Conservation (phyloP, 2,113 vertebrate genomes). For the Probosciger aterrimus region DNA sequence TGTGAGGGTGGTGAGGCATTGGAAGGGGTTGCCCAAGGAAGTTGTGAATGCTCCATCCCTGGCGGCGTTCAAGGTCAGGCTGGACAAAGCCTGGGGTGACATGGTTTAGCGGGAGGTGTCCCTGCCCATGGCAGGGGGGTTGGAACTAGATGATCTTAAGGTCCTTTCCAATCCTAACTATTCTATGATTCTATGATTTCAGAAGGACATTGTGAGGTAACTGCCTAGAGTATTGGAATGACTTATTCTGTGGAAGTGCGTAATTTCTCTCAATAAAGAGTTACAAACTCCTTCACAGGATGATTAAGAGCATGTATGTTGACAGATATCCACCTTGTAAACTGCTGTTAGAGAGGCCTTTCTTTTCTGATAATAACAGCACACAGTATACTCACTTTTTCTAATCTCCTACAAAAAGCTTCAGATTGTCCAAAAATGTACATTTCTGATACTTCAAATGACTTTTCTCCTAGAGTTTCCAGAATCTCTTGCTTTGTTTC, state of each 20-base stretch:
- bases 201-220: neutral
- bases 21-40: no score
- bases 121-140: no score
- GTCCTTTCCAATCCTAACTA: no score
- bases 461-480: constrained; percentile 65
- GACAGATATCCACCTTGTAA: neutral
- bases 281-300: neutral
- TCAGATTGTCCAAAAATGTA: constrained; percentile 84
- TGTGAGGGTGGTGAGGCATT: no score
- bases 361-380: neutral
- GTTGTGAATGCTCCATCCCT: no score
- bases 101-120: no score
- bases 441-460: constrained; percentile 80
- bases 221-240: neutral
- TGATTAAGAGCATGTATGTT: neutral
- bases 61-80: no score
- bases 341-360: neutral
- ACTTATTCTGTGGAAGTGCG: neutral
- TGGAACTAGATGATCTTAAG: no score
- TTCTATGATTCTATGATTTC: neutral
- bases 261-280: neutral
- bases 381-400: constrained; percentile 74
- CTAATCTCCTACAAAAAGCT: constrained; percentile 80
- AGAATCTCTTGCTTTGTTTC: constrained; percentile 73
- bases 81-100: no score